Evolutionary conservation across 2,113 vertebrate species (phyloP).

Genomic region (Cololabis saira): DNA sequence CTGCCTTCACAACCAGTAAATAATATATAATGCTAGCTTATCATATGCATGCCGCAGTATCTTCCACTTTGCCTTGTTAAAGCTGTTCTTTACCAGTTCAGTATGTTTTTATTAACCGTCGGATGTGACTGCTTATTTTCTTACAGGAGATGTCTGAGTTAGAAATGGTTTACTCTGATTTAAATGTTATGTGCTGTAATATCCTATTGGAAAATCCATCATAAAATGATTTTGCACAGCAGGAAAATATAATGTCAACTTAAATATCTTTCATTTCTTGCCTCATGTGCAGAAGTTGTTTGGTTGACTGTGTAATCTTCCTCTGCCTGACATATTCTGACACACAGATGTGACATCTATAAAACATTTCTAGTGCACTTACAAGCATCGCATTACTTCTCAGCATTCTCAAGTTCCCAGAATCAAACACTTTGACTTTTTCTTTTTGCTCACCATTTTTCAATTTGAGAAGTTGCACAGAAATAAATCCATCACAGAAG

Average conservation of each 20-base stretch:
- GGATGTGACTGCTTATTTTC: no score
- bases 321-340: slow-evolving; percentile 15
- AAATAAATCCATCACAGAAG: slow-evolving; percentile 23
- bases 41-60: not conserved
- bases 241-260: not conserved
- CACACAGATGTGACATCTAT: slow-evolving; percentile 5
- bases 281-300: slow-evolving; percentile 7
- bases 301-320: not conserved
- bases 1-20: slow-evolving; percentile 33
- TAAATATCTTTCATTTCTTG: slow-evolving; percentile 4
- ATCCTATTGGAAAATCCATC: not conserved
- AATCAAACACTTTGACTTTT: slow-evolving; percentile 1
- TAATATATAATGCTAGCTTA: slow-evolving; percentile 26
- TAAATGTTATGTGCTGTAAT: no score
- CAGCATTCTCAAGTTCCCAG: slow-evolving; percentile 18
- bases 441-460: slow-evolving; percentile 11
- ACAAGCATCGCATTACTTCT: slow-evolving; percentile 8
- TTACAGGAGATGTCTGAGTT: no score
- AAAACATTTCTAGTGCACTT: slow-evolving; percentile 20
- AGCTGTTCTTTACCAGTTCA: not conserved
- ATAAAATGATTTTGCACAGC: not conserved
- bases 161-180: no score
- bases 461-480: slow-evolving; percentile 10
- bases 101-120: no score
- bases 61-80: not conserved